Conservation (phyloP, 2,113 vertebrate species). For the Syngnathus typhle region DNA sequence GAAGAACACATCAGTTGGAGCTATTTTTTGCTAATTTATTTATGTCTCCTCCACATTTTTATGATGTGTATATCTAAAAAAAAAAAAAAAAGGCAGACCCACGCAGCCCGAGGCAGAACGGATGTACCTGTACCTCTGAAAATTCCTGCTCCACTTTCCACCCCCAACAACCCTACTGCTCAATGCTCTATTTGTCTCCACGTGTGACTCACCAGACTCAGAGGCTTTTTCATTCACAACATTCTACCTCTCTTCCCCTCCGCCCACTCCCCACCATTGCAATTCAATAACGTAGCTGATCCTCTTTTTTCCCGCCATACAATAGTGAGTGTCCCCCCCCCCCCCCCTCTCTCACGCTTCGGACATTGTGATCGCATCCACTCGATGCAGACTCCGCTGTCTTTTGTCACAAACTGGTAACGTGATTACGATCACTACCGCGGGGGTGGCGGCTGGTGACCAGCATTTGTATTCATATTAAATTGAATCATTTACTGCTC, state of each 20-base stretch:
- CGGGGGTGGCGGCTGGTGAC: slow-evolving; percentile 9
- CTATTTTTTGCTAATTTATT: not conserved
- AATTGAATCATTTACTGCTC: slow-evolving; percentile 31
- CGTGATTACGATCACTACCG: slow-evolving; percentile 29
- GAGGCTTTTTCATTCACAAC: slow-evolving; percentile 48
- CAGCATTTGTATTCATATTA: slow-evolving; percentile 44
- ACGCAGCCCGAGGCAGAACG: not conserved
- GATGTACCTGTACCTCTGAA: slow-evolving; percentile 13
- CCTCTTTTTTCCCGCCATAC: slow-evolving; percentile 33
- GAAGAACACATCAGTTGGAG: not conserved
- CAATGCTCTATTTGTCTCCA: slow-evolving; percentile 36
- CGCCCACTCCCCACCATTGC: slow-evolving; percentile 24
- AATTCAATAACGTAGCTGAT: slow-evolving; percentile 19
- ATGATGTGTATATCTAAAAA: not conserved
- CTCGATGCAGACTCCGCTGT: slow-evolving; percentile 21
- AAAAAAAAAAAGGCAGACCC: not conserved
- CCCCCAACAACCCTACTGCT: slow-evolving; percentile 27
- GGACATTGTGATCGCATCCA: slow-evolving; percentile 24
- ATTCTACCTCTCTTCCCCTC: slow-evolving; percentile 14
- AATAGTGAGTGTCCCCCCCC: slow-evolving; percentile 25
- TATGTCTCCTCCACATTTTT: slow-evolving; percentile 8
- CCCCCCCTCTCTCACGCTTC: not conserved
- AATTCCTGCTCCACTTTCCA: slow-evolving; percentile 5
- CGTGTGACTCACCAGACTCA: slow-evolving; percentile 46
- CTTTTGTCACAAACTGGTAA: slow-evolving; percentile 37